A percentile compares a stretch with the other conserved stretches of the same genome.
These are phyloP conservation scores for Pseudois nayaur DNA, from an alignment of 2,113 vertebrate species.

Conservation along the genomic window DNA sequence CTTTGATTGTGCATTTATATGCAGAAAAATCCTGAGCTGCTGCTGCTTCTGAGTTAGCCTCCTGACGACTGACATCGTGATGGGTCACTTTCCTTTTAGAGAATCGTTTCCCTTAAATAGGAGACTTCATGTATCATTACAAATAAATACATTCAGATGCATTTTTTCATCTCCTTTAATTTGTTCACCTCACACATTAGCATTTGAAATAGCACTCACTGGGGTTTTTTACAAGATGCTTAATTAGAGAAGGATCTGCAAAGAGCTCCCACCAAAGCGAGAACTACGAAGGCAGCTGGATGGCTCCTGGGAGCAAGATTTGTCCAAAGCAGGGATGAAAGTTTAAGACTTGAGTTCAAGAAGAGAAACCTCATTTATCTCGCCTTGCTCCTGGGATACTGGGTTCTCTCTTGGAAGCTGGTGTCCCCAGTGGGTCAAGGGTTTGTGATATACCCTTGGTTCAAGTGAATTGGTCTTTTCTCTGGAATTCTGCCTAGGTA, in stretches of 20 bases:
- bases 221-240: not conserved
- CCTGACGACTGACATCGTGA: not conserved
- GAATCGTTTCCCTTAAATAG: constrained; percentile 19
- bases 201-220: not conserved
- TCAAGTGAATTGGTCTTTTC: not conserved
- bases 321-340: not conserved
- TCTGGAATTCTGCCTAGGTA: not conserved
- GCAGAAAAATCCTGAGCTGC: not conserved
- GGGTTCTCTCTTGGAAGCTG: not conserved
- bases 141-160: constrained; percentile 15
- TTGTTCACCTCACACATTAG: not conserved
- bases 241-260: not conserved
- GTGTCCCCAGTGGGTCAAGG: not conserved
- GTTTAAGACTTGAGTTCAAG: not conserved
- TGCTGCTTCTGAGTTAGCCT: not conserved
- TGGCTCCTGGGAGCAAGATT: not conserved
- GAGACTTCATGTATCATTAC: not conserved
- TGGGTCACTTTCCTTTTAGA: not conserved
- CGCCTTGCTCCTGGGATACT: not conserved
- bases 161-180: constrained; percentile 37
- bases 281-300: not conserved
- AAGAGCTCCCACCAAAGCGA: not conserved
- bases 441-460: not conserved
- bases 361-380: not conserved
- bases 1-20: constrained; percentile 47